Percentiles rank a stretch among this genome's conserved stretches.
Evolutionary conservation across 2,113 vertebrate genomes (phyloP).

Genomic region (Natator depressus): DNA sequence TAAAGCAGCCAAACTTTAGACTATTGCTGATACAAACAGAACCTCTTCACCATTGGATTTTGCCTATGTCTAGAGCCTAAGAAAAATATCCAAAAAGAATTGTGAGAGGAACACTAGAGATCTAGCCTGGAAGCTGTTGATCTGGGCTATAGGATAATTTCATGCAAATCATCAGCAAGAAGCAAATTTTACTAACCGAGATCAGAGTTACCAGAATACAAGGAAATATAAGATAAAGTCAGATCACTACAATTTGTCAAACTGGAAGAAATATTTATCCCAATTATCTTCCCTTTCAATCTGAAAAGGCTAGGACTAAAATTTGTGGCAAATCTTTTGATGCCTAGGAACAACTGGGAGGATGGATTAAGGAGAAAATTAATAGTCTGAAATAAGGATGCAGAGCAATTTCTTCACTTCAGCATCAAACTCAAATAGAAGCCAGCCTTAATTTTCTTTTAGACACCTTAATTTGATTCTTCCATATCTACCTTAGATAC

Average conservation of each 20-base stretch:
- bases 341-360: not conserved
- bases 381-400: conserved; percentile 20
- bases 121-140: not conserved
- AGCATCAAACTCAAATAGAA: not conserved
- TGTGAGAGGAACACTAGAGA: not conserved
- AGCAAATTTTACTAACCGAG: not conserved
- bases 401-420: not conserved
- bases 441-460: conserved; percentile 47
- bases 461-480: conserved; percentile 16
- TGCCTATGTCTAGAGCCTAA: conserved; percentile 34
- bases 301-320: not conserved
- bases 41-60: conserved; percentile 39
- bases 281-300: not conserved
- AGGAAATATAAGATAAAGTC: conserved; percentile 43
- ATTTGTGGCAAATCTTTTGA: not conserved
- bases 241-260: conserved; percentile 14
- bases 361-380: conserved; percentile 35
- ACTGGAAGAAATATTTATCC: conserved; percentile 28
- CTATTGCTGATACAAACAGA: conserved; percentile 49
- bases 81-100: conserved; percentile 25
- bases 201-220: conserved; percentile 28
- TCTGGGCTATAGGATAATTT: conserved; percentile 6
- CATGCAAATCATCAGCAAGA: not conserved
- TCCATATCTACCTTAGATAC: not conserved
- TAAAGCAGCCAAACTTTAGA: conserved; percentile 43